These are phyloP conservation scores for Rhinopomastus cyanomelas DNA, from an alignment of 2,113 vertebrate species.

Conservation along the genomic window DNA sequence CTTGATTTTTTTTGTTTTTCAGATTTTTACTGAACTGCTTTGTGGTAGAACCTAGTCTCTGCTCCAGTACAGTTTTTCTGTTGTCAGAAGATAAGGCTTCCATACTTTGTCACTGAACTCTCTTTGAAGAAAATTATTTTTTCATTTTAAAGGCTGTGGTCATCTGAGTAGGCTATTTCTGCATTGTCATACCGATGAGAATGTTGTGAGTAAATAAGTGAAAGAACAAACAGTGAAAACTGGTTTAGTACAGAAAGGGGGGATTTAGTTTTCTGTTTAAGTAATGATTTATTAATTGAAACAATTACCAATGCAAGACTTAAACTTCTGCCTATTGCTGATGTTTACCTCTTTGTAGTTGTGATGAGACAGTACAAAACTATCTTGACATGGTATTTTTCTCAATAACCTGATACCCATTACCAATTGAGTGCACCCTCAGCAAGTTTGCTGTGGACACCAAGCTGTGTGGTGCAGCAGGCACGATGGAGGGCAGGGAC, in stretches of 20 bases:
- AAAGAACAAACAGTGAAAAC: slow-evolving; percentile 35
- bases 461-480: no score
- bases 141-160: no score
- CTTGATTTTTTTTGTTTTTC: accelerated
- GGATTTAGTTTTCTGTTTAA: slow-evolving; percentile 14
- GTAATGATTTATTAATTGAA: slow-evolving; percentile 39
- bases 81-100: background rate
- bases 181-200: slow-evolving; percentile 7
- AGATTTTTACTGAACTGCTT: background rate
- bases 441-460: background rate
- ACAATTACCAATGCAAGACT: background rate
- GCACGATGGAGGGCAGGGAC: no score
- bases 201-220: slow-evolving; percentile 7
- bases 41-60: background rate
- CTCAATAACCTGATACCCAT: background rate
- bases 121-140: background rate
- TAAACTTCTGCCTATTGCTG: background rate
- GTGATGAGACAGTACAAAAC: background rate
- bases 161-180: slow-evolving; percentile 23
- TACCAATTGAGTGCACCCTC: no score
- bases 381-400: background rate
- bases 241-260: background rate
- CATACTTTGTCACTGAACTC: background rate
- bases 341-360: background rate
- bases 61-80: background rate